Evolutionary conservation across 2,888 invertebrate genomes (phyloP), one percentile per base, ranked within the genome.

Genomic region (Meiosimyza platycephala): DNA sequence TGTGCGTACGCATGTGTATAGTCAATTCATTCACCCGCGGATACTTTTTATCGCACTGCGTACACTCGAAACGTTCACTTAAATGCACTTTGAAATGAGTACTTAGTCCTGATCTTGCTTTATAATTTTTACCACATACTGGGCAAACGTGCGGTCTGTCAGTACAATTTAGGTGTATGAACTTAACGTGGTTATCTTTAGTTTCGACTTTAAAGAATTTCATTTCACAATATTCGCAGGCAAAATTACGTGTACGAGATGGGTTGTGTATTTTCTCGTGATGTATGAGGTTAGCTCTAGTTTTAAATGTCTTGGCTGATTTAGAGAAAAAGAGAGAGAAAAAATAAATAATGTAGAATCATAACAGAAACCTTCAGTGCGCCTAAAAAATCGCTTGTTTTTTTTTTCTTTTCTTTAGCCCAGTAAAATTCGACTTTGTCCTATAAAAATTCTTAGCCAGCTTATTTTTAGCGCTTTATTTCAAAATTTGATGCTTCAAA

Each of bases 1-100:
- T 80, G 72, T 80, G 80, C 0, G 75, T 76, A 33, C 79, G 74
- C 77, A 76, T 80, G 66, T 80, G 80, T 18, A 80, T 77, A 67
- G 75, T 74, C 50, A 80, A 75, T 60, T 80, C 80, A 12, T 40
- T 9, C 40, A 77, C 77, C 33, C 79, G 78, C 1, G 77, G 73
- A 69, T 79, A 80, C 40, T 77, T 75, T 54, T 79, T 79, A 18
- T 76, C 75, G 40, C 80, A 80, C 15, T 76, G 74, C 3, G 72
- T 71, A 22, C 80, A 80, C 33, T 77, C 72, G 33, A 76, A 78
- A 11, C 76, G 74, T 5, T 76, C 76, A 13, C 75, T 77, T 12
- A 62, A 76, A 62, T 80, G 80, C 6, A 79, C 57, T 16, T 74
- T 73, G 28, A 78, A 71, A 15, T 80, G 80, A 1, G 79, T 77